Evolutionary conservation across 2,113 vertebrate species (phyloP).

Genomic region (Lipophrys pholis): DNA sequence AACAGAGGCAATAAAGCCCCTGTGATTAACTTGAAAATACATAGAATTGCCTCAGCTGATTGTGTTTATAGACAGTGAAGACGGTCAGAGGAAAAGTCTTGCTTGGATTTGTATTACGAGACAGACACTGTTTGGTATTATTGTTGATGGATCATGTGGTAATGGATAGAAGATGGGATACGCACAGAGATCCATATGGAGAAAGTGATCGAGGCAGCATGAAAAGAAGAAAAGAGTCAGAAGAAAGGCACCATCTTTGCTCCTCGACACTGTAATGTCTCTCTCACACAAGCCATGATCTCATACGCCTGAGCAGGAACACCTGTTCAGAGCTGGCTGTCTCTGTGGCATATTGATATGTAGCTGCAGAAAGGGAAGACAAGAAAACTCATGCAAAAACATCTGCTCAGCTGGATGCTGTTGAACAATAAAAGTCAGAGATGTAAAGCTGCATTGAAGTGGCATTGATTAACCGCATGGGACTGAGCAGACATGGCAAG

Average conservation of each 20-base stretch:
- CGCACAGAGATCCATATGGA: constrained; percentile 50
- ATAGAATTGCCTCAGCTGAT: constrained; percentile 47
- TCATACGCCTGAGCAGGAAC: constrained; percentile 64
- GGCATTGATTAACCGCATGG: constrained; percentile 19
- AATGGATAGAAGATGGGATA: constrained; percentile 53
- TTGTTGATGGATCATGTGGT: constrained; percentile 52
- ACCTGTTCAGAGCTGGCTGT: constrained; percentile 58
- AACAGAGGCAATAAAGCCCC: constrained; percentile 52
- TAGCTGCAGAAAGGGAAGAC: constrained; percentile 37
- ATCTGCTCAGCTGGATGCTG: constrained; percentile 41
- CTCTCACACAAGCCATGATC: constrained; percentile 44
- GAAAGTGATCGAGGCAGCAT: constrained; percentile 36
- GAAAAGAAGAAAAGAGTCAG: constrained; percentile 22
- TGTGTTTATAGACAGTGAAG: constrained; percentile 2
- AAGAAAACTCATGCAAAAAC: constrained; percentile 24
- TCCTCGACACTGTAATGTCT: constrained; percentile 33
- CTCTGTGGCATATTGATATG: constrained; percentile 38
- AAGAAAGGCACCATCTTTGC: constrained; percentile 30
- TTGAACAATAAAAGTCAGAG: constrained; percentile 17
- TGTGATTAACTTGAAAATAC: constrained; percentile 69
- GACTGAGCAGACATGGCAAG: constrained; percentile 9
- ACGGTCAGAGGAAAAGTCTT: constrained; percentile 18
- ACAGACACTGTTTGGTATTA: constrained; percentile 32
- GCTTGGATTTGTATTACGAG: constrained; percentile 18
- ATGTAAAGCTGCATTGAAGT: constrained; percentile 25